phyloP scores from a whole-genome alignment of 2,797 vertebrate genomes.

The Nyctibius grandis region DNA sequence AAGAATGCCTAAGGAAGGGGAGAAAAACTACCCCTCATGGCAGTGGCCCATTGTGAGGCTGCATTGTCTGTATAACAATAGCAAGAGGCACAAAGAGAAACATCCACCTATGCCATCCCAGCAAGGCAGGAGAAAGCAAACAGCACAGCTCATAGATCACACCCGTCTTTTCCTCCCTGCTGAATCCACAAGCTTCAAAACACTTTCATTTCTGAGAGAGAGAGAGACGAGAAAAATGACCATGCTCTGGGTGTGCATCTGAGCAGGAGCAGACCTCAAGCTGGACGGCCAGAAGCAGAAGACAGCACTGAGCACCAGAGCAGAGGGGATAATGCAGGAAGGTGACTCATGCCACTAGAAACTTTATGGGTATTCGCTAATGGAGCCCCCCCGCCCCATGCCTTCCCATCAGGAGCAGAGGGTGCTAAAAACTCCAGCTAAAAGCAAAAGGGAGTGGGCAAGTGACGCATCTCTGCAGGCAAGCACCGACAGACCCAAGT shows the following conservation, averaged over 20 bases:
- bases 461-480: not conserved
- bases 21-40: not conserved
- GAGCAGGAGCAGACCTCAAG: not conserved
- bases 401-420: not conserved
- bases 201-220: not conserved
- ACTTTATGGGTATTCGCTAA: not conserved
- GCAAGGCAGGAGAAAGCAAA: not conserved
- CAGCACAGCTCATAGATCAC: not conserved
- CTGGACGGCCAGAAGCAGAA: not conserved
- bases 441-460: not conserved
- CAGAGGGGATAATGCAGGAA: not conserved
- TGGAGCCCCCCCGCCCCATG: not conserved
- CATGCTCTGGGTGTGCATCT: not conserved
- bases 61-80: not conserved
- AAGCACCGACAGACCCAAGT: not conserved
- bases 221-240: not conserved
- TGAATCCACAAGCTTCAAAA: not conserved
- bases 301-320: not conserved
- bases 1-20: not conserved
- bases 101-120: not conserved
- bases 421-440: not conserved
- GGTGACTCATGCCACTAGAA: not conserved
- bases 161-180: not conserved
- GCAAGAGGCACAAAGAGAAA: not conserved
- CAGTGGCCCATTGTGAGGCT: not conserved